These are phyloP conservation scores for Argyresthia albistria DNA, from an alignment of 2,888 invertebrate genomes.

Conservation along the genomic window DNA sequence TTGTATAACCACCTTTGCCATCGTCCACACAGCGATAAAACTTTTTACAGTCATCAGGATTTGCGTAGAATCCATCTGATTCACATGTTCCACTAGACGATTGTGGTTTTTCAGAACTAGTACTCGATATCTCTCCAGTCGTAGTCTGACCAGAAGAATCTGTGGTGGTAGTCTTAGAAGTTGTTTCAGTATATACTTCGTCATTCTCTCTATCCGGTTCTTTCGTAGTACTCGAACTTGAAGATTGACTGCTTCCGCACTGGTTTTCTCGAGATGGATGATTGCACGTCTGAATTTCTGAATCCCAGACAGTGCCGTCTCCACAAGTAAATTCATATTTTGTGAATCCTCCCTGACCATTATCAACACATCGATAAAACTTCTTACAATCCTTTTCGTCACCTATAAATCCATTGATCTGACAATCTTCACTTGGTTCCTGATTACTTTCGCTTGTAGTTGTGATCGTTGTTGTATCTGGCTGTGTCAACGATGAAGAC, in stretches of 20 bases:
- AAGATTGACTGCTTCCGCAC: not conserved
- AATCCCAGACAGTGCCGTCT: conserved; percentile 81
- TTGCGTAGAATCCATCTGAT: conserved; percentile 15
- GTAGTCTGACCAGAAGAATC: not conserved
- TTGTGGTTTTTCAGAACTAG: not conserved
- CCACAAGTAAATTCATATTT: conserved; percentile 81
- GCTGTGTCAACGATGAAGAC: not conserved
- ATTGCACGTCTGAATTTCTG: conserved; percentile 25
- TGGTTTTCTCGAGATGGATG: conserved; percentile 9
- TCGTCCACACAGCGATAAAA: conserved; percentile 79
- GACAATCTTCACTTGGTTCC: conserved; percentile 34
- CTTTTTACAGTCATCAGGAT: conserved; percentile 57
- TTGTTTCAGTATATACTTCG: conserved; percentile 8
- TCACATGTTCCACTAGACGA: conserved; percentile 8
- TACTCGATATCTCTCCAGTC: too few relatives aligned
- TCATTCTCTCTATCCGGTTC: conserved; percentile 11
- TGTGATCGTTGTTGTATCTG: conserved; percentile 1
- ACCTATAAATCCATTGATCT: conserved; percentile 77
- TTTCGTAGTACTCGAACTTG: conserved; percentile 6
- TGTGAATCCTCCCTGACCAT: conserved; percentile 69
- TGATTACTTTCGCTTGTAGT: not conserved
- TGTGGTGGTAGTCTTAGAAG: conserved; percentile 16
- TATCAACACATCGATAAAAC: conserved; percentile 81
- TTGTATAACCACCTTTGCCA: conserved; percentile 70
- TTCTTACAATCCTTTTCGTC: conserved; percentile 77